These are phyloP conservation scores for Macrosoma leucophasiata DNA, from an alignment of 2,888 invertebrate species.

Conservation along the genomic window DNA sequence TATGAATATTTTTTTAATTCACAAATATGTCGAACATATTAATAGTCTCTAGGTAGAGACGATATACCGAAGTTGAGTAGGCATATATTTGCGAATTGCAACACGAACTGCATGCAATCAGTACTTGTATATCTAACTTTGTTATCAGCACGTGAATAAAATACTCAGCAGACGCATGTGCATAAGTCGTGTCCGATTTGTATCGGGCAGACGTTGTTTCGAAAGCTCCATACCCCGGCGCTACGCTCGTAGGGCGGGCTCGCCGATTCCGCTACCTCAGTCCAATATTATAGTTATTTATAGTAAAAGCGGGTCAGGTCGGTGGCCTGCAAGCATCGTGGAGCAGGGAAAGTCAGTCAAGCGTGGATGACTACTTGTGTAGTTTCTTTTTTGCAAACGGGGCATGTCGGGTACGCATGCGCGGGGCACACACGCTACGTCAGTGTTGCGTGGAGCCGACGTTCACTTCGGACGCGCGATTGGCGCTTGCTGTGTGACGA, in stretches of 20 bases:
- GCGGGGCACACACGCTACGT: constrained; percentile 54
- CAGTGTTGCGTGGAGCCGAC: constrained; percentile 66
- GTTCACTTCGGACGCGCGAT: constrained; percentile 73
- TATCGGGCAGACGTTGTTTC: too few relatives aligned
- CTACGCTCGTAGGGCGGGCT: constrained; percentile 6
- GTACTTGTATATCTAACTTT: too few relatives aligned
- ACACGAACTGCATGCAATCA: too few relatives aligned
- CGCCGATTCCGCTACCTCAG: constrained; percentile 11
- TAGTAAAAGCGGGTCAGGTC: constrained; percentile 67
- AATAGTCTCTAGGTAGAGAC: too few relatives aligned
- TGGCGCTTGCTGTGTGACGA: constrained; percentile 46
- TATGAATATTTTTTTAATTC: too few relatives aligned
- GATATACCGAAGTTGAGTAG: too few relatives aligned
- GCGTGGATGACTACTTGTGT: constrained; percentile 40
- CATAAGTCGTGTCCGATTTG: too few relatives aligned
- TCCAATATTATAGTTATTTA: constrained; percentile 30
- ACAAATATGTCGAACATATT: too few relatives aligned
- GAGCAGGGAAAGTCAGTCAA: constrained; percentile 60
- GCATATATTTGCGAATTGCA: too few relatives aligned
- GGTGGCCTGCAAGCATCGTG: constrained; percentile 34
- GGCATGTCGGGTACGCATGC: constrained; percentile 54
- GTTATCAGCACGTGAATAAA: too few relatives aligned
- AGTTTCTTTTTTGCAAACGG: constrained; percentile 64
- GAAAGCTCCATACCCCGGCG: background rate
- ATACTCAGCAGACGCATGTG: too few relatives aligned